A percentile compares a stretch with the other conserved stretches of the same genome.
These are phyloP conservation scores for Sebastolobus altivelis DNA, from an alignment of 2,797 vertebrate species.

Conservation along the genomic window DNA sequence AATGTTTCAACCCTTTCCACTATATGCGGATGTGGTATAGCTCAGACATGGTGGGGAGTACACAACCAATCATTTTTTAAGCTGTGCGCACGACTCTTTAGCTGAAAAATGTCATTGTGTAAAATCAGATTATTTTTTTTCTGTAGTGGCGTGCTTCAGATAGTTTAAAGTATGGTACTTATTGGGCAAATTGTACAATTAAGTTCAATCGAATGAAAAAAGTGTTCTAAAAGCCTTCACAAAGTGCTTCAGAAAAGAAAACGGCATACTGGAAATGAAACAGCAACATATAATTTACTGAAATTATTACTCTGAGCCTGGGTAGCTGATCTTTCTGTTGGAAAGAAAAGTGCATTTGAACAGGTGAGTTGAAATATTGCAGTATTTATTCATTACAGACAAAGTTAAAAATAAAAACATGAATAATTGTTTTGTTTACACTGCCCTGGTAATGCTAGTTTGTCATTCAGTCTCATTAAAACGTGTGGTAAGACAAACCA, in stretches of 20 bases:
- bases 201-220: not conserved
- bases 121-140: not conserved
- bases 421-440: not conserved
- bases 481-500: not conserved
- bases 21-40: too few relatives aligned
- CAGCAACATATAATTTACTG: not conserved
- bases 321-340: not conserved
- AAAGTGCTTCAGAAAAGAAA: not conserved
- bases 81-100: too few relatives aligned
- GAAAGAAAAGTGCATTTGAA: not conserved
- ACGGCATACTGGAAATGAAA: not conserved
- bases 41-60: too few relatives aligned
- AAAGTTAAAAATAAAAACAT: not conserved
- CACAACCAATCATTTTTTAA: too few relatives aligned
- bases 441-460: not conserved
- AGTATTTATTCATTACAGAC: not conserved
- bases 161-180: not conserved
- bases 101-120: not conserved
- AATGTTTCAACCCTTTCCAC: too few relatives aligned
- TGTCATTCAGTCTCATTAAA: not conserved
- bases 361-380: not conserved
- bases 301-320: not conserved
- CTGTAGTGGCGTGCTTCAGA: not conserved
- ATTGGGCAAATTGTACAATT: not conserved
- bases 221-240: not conserved